Base-by-base conservation (phyloP, 2,797 vertebrate species). In the Oryzias dopingdopingensis region DNA sequence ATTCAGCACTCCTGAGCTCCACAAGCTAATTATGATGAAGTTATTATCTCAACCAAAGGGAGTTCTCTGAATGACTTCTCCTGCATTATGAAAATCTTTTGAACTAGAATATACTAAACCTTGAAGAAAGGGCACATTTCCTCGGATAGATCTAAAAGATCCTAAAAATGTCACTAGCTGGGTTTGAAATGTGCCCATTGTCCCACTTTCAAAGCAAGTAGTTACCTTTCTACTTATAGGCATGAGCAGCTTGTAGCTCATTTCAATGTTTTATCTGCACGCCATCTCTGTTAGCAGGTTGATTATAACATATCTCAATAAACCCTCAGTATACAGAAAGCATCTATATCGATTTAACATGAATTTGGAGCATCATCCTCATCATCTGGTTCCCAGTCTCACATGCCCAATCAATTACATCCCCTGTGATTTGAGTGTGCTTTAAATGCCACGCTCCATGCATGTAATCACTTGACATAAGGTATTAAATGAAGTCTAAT, bases 21-120 rank as follows among this genome's bases (percentile, higher is more conserved):
- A 80, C 78, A 79, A 90, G 90, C 87, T 90, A 92, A 91, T 92
- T 91, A 89, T 88, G 86, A 92, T 91, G 83, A 92, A 91, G 89
- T 91, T 92, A 91, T 91, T 90, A 92, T 91, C 87, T 86, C 74
- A 86, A 77, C 86, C 78, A 73, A 86, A 83, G 84, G 87, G 86
- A 90, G 82, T 75, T 75, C 80, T 88, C 72, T 65, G 76, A 84
- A 85, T 85, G 79, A 73, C 80, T 86, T 77, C 82, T 82, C 80
- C 70, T 68, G 82, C 73, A 83, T 80, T 80, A 64, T 71, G 71
- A 53, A 56, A 74, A 77, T 78, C 54, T 76, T 81, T 85, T 82
- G 69, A 62, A 56, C 77, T 70, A 69, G 77, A 85, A 78, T 80
- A 71, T 65, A 49, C 74, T 83, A 80, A 87, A 91, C 89, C 89